Evolutionary conservation across 2,888 invertebrate species (phyloP).

Genomic region (Epinotia demarniana): DNA sequence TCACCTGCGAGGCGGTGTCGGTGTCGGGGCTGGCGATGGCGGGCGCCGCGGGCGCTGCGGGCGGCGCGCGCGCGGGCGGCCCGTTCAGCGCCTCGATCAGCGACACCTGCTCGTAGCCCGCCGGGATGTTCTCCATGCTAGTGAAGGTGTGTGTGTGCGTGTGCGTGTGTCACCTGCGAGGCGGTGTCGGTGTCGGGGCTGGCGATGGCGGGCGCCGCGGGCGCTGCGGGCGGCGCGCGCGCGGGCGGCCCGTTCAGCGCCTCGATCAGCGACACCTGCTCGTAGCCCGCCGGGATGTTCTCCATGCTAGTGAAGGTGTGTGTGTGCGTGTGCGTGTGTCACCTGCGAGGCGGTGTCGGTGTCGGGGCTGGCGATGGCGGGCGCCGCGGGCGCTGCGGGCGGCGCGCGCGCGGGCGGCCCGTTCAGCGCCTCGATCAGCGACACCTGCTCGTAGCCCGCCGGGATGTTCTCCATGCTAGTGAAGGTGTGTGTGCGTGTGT

Average conservation of each 20-base stretch:
- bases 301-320: too few species aligned
- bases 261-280: conserved; percentile 97
- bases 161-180: conserved; percentile 66
- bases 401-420: conserved; percentile 89
- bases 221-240: conserved; percentile 67
- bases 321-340: conserved; percentile 1
- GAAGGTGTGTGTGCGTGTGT: background rate
- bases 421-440: conserved; percentile 97
- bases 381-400: conserved; percentile 55
- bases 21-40: conserved; percentile 78
- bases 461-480: conserved; percentile 59
- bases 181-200: conserved; percentile 86
- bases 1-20: conserved; percentile 84
- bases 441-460: conserved; percentile 96
- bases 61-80: conserved; percentile 86
- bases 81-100: conserved; percentile 98
- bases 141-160: background rate
- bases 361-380: conserved; percentile 73
- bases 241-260: conserved; percentile 96
- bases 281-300: conserved; percentile 90
- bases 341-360: conserved; percentile 86
- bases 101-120: conserved; percentile 97
- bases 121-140: conserved; percentile 64
- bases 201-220: conserved; percentile 57
- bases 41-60: conserved; percentile 57